Percentiles rank a stretch among this genome's conserved stretches.
Evolutionary conservation across 2,888 invertebrate genomes (phyloP).

Genomic region (Himalopsyche tibetana): DNA sequence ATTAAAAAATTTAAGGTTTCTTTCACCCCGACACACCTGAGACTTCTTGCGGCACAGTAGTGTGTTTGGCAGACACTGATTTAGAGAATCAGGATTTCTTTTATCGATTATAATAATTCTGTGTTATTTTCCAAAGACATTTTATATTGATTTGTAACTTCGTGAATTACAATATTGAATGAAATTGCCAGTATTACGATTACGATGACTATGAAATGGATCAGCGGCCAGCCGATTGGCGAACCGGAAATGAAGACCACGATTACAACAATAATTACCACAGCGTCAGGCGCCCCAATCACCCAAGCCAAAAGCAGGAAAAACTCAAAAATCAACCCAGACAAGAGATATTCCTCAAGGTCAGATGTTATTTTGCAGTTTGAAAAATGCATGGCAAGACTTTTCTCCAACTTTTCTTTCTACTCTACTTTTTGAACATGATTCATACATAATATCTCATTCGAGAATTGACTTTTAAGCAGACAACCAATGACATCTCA

Average conservation of each 20-base stretch:
- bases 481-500: not conserved
- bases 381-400: slow-evolving; percentile 10
- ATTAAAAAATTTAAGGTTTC: too few species aligned
- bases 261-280: slow-evolving; percentile 75
- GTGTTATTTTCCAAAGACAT: too few species aligned
- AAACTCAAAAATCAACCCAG: slow-evolving; percentile 71
- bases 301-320: slow-evolving; percentile 67
- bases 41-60: too few species aligned
- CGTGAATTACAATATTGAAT: slow-evolving; percentile 46
- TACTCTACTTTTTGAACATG: not conserved
- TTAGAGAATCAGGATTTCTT: too few species aligned
- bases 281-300: slow-evolving; percentile 75
- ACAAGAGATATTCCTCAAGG: slow-evolving; percentile 77
- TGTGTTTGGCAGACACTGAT: too few species aligned
- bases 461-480: not conserved
- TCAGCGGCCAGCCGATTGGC: slow-evolving; percentile 63
- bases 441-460: slow-evolving; percentile 1
- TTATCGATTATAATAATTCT: too few species aligned
- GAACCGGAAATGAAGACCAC: slow-evolving; percentile 64
- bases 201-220: slow-evolving; percentile 61
- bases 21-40: too few species aligned
- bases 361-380: slow-evolving; percentile 66
- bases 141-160: not conserved
- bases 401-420: not conserved
- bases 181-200: slow-evolving; percentile 59